Conservation (phyloP, 2,113 vertebrate species). For the Variabilichromis moorii region DNA sequence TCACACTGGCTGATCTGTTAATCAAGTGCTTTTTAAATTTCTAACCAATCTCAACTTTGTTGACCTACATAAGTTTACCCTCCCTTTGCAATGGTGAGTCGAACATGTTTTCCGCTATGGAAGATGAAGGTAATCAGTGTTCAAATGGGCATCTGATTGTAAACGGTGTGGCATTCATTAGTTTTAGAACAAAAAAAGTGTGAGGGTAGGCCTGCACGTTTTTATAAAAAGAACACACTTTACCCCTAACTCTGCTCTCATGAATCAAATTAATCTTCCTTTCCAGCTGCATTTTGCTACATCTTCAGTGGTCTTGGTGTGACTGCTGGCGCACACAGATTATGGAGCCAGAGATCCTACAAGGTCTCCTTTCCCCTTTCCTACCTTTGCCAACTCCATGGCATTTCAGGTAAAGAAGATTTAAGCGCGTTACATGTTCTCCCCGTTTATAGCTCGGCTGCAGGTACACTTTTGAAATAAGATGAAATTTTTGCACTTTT, state of each 20-base stretch:
- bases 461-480: background rate
- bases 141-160: slow-evolving; percentile 65
- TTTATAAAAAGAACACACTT: background rate
- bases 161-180: slow-evolving; percentile 45
- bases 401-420: slow-evolving; percentile 84
- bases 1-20: background rate
- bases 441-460: background rate
- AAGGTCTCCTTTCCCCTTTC: slow-evolving; percentile 82
- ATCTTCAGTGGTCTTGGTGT: slow-evolving; percentile 75
- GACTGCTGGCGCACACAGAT: slow-evolving; percentile 85
- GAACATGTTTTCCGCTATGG: slow-evolving; percentile 53
- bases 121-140: slow-evolving; percentile 69
- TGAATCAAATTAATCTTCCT: background rate
- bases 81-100: slow-evolving; percentile 44
- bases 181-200: slow-evolving; percentile 31
- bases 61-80: slow-evolving; percentile 27
- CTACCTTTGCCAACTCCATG: slow-evolving; percentile 80
- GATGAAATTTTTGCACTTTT: background rate
- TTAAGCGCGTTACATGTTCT: background rate
- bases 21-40: background rate
- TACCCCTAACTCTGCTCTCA: slow-evolving; percentile 12
- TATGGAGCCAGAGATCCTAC: slow-evolving; percentile 92
- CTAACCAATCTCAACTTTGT: slow-evolving; percentile 49
- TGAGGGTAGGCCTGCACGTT: slow-evolving; percentile 15
- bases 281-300: slow-evolving; percentile 72